Conservation (phyloP, 2,888 invertebrate species). For the Catocala sponsa region DNA sequence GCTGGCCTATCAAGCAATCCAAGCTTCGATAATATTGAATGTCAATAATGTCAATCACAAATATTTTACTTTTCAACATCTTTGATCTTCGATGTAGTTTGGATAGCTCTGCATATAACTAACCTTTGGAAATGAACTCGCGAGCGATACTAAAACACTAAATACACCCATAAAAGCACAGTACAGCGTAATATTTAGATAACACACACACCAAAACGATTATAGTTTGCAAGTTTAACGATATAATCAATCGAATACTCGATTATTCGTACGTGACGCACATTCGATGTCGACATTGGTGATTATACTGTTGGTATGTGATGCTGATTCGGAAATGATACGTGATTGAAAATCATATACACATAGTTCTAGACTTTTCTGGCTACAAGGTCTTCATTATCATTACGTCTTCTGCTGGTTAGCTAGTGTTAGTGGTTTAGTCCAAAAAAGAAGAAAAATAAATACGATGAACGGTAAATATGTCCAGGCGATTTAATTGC, state of each 20-base stretch:
- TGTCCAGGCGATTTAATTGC: too few relatives aligned
- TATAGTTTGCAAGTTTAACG: slow-evolving; percentile 50
- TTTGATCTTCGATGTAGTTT: too few relatives aligned
- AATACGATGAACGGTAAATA: too few relatives aligned
- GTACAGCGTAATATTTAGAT: slow-evolving; percentile 33
- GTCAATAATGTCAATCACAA: too few relatives aligned
- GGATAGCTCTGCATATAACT: too few relatives aligned
- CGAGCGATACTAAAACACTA: slow-evolving; percentile 2
- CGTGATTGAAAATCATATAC: slow-evolving; percentile 6
- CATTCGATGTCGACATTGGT: slow-evolving; percentile 26
- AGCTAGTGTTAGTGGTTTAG: too few relatives aligned
- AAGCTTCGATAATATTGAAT: too few relatives aligned
- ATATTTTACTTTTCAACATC: too few relatives aligned
- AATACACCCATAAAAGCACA: slow-evolving; percentile 13
- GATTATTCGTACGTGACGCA: slow-evolving; percentile 55
- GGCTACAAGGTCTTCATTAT: neutral
- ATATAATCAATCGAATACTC: slow-evolving; percentile 55
- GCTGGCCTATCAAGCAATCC: too few relatives aligned
- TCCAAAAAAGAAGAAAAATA: too few relatives aligned
- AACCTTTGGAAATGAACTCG: too few relatives aligned
- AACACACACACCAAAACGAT: slow-evolving; percentile 46
- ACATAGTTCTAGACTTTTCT: neutral
- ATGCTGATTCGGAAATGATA: neutral
- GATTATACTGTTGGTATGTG: slow-evolving; percentile 21
- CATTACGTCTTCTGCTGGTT: too few relatives aligned